Evolutionary conservation across 2,113 vertebrate genomes (phyloP).

Genomic region (Xiphophorus hellerii): DNA sequence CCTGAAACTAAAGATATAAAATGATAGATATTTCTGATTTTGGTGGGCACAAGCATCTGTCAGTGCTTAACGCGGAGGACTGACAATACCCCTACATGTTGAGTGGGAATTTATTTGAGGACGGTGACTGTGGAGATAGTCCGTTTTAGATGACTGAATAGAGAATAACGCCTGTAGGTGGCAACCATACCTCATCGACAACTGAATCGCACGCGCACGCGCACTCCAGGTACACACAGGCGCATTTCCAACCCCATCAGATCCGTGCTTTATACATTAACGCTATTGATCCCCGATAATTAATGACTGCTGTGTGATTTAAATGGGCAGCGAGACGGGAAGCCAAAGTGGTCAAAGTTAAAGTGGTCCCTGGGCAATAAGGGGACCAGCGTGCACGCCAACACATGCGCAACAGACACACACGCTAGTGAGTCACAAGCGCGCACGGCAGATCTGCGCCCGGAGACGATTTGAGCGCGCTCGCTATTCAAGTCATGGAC

Average conservation of each 20-base stretch:
- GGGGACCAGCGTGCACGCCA: constrained; percentile 42
- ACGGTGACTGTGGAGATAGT: constrained; percentile 33
- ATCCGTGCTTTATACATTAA: constrained; percentile 52
- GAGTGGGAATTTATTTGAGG: constrained; percentile 38
- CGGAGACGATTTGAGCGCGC: constrained; percentile 58
- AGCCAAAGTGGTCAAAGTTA: constrained; percentile 65
- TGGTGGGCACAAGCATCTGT: not conserved
- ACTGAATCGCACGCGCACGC: constrained; percentile 36
- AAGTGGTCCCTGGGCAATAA: constrained; percentile 59
- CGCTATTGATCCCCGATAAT: constrained; percentile 71
- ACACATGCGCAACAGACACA: constrained; percentile 15
- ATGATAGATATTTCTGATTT: not conserved
- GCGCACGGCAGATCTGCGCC: constrained; percentile 27
- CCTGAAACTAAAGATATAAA: not conserved
- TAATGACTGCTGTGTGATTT: constrained; percentile 57
- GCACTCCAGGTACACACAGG: not conserved
- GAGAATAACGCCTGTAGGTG: constrained; percentile 76
- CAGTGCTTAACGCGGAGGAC: constrained; percentile 4
- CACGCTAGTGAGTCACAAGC: constrained; percentile 32
- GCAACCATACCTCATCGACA: constrained; percentile 76
- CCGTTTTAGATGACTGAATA: constrained; percentile 45
- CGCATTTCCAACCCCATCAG: constrained; percentile 16
- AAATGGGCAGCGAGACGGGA: constrained; percentile 45
- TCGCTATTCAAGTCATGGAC: constrained; percentile 73
- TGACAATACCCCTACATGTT: constrained; percentile 30